Evolutionary conservation across 1,140 invertebrate genomes (phyloP).

Genomic region (Phthorimaea operculella): DNA sequence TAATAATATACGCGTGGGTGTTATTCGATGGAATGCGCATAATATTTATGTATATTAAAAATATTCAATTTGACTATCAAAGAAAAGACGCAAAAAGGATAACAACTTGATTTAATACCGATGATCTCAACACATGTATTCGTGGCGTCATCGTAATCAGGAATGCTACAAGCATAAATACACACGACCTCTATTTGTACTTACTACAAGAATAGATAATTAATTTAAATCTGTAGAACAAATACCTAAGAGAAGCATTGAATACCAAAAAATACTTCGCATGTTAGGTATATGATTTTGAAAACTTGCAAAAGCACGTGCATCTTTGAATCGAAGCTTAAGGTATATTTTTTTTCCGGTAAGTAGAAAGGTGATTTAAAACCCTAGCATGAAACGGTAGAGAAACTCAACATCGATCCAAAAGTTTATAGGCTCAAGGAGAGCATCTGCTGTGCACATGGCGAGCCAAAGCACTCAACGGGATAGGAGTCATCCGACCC

Average conservation of each 20-base stretch:
- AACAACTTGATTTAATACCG: constrained; percentile 20
- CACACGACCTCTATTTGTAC: neutral
- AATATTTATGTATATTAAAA: neutral
- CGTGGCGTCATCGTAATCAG: constrained; percentile 11
- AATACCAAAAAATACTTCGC: no score
- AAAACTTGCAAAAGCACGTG: no score
- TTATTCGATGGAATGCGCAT: no score
- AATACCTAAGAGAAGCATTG: neutral
- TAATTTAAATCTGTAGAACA: neutral
- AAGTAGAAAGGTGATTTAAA: no score
- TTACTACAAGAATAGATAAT: neutral
- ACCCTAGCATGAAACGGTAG: no score
- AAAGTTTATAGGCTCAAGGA: constrained; percentile 19
- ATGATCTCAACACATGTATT: constrained; percentile 30
- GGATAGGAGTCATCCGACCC: constrained; percentile 40
- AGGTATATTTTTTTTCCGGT: no score
- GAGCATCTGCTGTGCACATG: constrained; percentile 59
- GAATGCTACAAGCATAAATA: constrained; percentile 14
- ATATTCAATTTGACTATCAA: no score
- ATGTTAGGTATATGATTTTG: no score
- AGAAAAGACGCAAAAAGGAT: constrained; percentile 21
- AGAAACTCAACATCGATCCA: neutral
- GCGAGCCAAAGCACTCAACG: constrained; percentile 33
- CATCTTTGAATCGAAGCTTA: no score
- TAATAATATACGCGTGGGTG: neutral